These are phyloP conservation scores for Aramus guarauna DNA, from an alignment of 2,113 vertebrate species.

Conservation along the genomic window DNA sequence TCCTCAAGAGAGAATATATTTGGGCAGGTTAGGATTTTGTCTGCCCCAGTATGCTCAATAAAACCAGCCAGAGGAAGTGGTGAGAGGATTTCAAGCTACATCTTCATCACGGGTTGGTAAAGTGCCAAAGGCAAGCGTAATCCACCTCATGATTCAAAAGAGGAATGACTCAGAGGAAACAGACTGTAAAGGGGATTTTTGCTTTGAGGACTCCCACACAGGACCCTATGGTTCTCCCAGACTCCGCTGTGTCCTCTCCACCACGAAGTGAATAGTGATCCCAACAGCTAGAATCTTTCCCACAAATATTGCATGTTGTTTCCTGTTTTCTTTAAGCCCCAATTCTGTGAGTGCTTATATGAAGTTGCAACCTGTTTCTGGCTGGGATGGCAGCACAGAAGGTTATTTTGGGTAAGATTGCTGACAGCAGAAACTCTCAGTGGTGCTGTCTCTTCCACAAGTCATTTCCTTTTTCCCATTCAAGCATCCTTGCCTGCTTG, in stretches of 20 bases:
- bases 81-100: conserved; percentile 9
- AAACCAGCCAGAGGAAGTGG: background rate
- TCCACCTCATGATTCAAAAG: conserved; percentile 23
- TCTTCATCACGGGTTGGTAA: background rate
- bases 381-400: background rate
- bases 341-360: background rate
- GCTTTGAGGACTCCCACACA: background rate
- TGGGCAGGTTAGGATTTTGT: background rate
- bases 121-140: background rate
- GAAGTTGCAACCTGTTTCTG: background rate
- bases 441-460: background rate
- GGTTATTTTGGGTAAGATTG: conserved; percentile 15
- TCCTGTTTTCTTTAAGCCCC: background rate
- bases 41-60: background rate
- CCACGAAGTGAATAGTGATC: background rate
- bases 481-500: background rate
- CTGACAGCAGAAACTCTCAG: conserved; percentile 12
- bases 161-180: background rate
- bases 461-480: background rate
- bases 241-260: background rate
- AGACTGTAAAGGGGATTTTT: conserved; percentile 1
- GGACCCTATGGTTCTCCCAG: background rate
- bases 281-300: background rate
- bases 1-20: background rate
- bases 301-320: background rate